A percentile compares a stretch with the other conserved stretches of the same genome.
phyloP scores from a whole-genome alignment of 2,888 invertebrate species.

The Phortica okadai region DNA sequence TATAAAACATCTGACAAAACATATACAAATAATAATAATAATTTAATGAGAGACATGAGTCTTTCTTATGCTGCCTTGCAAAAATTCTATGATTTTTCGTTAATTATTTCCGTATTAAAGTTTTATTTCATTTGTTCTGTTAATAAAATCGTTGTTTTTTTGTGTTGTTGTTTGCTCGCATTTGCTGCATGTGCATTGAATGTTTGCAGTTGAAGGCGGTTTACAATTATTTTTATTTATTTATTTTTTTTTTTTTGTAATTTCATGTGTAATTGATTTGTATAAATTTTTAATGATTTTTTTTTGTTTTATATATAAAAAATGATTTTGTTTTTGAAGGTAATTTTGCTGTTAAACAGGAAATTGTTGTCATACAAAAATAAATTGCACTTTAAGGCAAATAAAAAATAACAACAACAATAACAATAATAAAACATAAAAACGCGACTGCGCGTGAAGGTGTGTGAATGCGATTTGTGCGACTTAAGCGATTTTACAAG shows the following conservation, averaged over 20 bases:
- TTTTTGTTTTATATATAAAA: too few relatives aligned
- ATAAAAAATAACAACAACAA: background rate
- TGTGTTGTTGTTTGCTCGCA: too few relatives aligned
- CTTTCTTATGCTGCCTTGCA: too few relatives aligned
- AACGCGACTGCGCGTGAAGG: constrained; percentile 10
- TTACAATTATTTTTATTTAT: background rate
- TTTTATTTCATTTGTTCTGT: too few relatives aligned
- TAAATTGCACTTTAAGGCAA: constrained; percentile 3
- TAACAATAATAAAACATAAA: background rate
- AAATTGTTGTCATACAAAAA: background rate
- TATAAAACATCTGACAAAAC: too few relatives aligned
- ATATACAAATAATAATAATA: too few relatives aligned
- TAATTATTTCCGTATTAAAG: too few relatives aligned
- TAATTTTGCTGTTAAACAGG: constrained; percentile 11
- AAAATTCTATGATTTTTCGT: too few relatives aligned
- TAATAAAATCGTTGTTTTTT: background rate
- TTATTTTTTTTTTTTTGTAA: background rate
- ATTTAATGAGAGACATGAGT: too few relatives aligned
- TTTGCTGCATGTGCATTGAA: background rate
- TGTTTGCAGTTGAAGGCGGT: background rate
- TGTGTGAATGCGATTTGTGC: background rate
- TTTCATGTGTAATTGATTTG: background rate
- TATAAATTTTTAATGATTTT: background rate
- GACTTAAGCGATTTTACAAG: background rate
- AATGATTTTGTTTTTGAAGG: background rate